Percentiles rank a stretch among this genome's conserved stretches.
Conservation (phyloP, 2,888 invertebrate species). For the Dysmachus trigonus region DNA sequence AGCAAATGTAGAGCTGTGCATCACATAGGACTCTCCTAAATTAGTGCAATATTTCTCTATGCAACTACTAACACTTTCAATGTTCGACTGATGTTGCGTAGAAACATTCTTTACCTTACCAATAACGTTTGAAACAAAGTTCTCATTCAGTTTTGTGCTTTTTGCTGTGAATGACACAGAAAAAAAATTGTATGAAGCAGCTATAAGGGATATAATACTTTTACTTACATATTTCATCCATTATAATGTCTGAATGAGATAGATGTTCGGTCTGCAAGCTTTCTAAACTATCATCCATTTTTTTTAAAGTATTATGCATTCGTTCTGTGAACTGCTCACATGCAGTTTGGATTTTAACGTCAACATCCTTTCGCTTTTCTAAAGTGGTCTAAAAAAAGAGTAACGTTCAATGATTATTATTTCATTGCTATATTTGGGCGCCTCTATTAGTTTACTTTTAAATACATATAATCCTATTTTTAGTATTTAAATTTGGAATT, state of each 20-base stretch:
- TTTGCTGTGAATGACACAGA: slow-evolving; percentile 47
- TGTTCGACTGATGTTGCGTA: slow-evolving; percentile 52
- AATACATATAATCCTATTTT: too few relatives aligned
- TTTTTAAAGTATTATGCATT: slow-evolving; percentile 58
- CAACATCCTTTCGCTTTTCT: slow-evolving; percentile 60
- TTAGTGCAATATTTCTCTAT: slow-evolving; percentile 52
- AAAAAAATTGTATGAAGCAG: background rate
- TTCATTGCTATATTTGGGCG: background rate
- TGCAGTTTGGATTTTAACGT: slow-evolving; percentile 58
- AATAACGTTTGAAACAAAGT: slow-evolving; percentile 54
- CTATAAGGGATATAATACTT: background rate
- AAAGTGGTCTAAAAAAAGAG: slow-evolving; percentile 56
- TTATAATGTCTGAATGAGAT: slow-evolving; percentile 54
- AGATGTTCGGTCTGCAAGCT: slow-evolving; percentile 56
- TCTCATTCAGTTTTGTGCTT: slow-evolving; percentile 55
- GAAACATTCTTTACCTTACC: slow-evolving; percentile 55
- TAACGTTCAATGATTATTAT: background rate
- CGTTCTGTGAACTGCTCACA: slow-evolving; percentile 59
- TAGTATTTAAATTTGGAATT: too few relatives aligned
- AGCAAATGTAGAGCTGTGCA: slow-evolving; percentile 52
- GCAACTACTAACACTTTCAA: slow-evolving; percentile 52
- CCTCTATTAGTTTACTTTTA: background rate
- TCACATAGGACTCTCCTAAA: slow-evolving; percentile 51
- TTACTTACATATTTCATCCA: slow-evolving; percentile 55
- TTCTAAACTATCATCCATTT: slow-evolving; percentile 56